Percentiles rank a stretch among this genome's conserved stretches.
Conservation (phyloP, 1,140 invertebrate genomes). For the Himalopsyche phryganea region DNA sequence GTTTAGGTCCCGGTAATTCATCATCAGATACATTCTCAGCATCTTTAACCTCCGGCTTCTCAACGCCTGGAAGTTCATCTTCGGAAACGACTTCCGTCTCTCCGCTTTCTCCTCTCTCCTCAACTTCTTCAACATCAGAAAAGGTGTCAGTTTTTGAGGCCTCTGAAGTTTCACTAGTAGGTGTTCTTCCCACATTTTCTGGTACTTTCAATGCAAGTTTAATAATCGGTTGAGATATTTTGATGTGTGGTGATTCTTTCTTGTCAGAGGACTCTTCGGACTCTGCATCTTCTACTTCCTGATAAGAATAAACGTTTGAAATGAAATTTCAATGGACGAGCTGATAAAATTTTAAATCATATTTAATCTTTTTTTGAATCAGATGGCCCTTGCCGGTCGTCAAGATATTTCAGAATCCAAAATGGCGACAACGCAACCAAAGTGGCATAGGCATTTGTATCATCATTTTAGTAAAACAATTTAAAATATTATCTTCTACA, state of each 20-base stretch:
- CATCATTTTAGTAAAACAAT: constrained; percentile 21
- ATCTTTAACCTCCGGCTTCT: constrained; percentile 49
- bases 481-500: no score
- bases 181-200: no score
- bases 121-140: no score
- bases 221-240: no score
- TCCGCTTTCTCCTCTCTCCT: constrained; percentile 28
- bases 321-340: not conserved
- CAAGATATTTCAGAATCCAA: constrained; percentile 24
- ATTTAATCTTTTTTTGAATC: constrained; percentile 4
- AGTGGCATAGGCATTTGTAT: constrained; percentile 26
- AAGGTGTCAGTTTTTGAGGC: no score
- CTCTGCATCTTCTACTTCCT: not conserved
- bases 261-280: not conserved
- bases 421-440: constrained; percentile 27
- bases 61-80: constrained; percentile 68
- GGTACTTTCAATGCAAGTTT: no score
- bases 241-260: no score
- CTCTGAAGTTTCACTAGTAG: no score
- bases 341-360: not conserved
- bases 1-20: constrained; percentile 70
- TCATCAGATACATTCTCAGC: constrained; percentile 53
- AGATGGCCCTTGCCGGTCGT: constrained; percentile 35
- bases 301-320: not conserved
- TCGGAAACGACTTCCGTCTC: constrained; percentile 81